These are phyloP conservation scores for Panthera uncia DNA, from an alignment of 2,113 vertebrate species.

Conservation along the genomic window DNA sequence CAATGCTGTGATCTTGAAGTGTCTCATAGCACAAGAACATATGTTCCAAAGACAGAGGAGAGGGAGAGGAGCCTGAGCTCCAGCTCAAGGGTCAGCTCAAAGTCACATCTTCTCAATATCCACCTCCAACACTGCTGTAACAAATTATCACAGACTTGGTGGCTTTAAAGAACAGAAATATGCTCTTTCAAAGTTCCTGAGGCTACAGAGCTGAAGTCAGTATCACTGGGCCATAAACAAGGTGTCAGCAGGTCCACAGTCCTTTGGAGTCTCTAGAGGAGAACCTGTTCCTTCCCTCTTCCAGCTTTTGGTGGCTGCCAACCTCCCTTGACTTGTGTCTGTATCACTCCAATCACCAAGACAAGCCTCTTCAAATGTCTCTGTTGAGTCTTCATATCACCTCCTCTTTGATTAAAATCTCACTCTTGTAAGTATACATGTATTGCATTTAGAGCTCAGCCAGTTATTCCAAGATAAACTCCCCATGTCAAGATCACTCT, in stretches of 20 bases:
- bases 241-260: neutral
- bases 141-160: neutral
- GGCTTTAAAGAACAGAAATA: neutral
- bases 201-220: neutral
- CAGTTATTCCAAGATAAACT: neutral
- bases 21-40: neutral
- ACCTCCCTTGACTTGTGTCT: neutral
- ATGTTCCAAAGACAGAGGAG: neutral
- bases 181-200: neutral
- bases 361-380: neutral
- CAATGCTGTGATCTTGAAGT: neutral
- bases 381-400: neutral
- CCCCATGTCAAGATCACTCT: neutral
- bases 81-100: neutral
- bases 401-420: neutral
- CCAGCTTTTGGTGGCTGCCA: neutral
- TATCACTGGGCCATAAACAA: neutral
- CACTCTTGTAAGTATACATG: neutral
- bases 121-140: neutral
- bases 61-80: neutral
- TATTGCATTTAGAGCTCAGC: neutral
- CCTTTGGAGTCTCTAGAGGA: neutral
- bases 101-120: neutral
- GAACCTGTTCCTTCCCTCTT: neutral
- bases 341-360: neutral